Evolutionary conservation across 2,888 invertebrate species (phyloP), one percentile per base, ranked within the genome.

Genomic region (Orthonevra nobilis): DNA sequence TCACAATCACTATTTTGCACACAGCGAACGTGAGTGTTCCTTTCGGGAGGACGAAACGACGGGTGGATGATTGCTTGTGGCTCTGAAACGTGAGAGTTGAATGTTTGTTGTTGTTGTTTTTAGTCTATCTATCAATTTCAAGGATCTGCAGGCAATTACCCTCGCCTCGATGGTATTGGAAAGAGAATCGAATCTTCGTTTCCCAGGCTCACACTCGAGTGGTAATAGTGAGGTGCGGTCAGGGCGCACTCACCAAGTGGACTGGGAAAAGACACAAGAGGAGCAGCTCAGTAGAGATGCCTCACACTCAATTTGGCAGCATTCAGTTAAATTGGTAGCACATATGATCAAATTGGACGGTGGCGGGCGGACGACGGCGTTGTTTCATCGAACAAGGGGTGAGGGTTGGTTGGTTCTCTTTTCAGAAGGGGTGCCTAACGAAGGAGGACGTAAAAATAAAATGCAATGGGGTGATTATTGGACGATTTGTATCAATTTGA

Each of bases 401-500:
- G 23, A 17, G 26, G 42, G 64, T 30, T 20, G 2, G 19, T n/a
- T n/a, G n/a, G n/a, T n/a, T 14, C 5, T 15, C 19, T 42, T 32
- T 48, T 36, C 26, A 10, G 50, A 44, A 42, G 56, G 40, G 48
- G 19, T 64, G 64, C 28, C 19, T 54, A 28, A 10, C 58, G 28
- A 14, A 50, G 34, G 17, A 72, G 54, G 63, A 54, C 79, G 56
- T 83, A 83, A 84, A 84, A 85, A 86, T 84, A 85, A 85, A 86
- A 85, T 85, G 84, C 84, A 85, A 86, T 86, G 84, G 83, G 85
- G 86, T 87, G 86, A 86, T 87, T 87, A 86, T 86, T 86, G 85
- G 84, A 84, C 86, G 83, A 86, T 86, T 87, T 86, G 86, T 87
- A 86, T 86, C 85, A 86, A 86, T 87, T 87, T 85, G 83, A 84